These are phyloP conservation scores for Himalopsyche japonica DNA, from an alignment of 2,888 invertebrate species.

Conservation along the genomic window DNA sequence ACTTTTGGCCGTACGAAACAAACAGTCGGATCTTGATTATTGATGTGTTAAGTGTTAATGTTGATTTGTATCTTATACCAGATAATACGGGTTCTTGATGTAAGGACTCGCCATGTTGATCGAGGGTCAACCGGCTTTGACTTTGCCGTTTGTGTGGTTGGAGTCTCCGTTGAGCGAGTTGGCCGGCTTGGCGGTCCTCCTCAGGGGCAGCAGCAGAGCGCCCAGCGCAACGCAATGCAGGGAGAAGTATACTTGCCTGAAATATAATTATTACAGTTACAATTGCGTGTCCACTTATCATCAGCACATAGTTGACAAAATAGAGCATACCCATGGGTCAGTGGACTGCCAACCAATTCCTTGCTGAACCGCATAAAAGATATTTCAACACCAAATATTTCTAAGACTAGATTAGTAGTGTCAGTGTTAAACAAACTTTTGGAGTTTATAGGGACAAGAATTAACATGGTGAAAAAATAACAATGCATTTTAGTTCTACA, in stretches of 20 bases:
- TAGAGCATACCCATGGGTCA: too few species aligned
- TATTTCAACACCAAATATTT: too few species aligned
- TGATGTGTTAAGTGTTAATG: neutral
- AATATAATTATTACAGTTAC: conserved; percentile 41
- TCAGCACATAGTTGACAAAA: too few species aligned
- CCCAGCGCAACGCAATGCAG: conserved; percentile 57
- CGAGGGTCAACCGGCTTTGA: conserved; percentile 46
- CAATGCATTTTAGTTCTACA: too few species aligned
- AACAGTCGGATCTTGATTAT: neutral
- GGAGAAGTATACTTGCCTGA: conserved; percentile 62
- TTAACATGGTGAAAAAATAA: too few species aligned
- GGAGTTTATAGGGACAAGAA: too few species aligned
- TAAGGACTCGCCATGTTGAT: neutral
- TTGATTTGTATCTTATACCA: neutral
- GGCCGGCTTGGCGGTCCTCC: conserved; percentile 39
- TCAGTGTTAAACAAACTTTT: too few species aligned
- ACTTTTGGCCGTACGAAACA: neutral
- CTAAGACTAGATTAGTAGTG: too few species aligned
- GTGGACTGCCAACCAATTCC: too few species aligned
- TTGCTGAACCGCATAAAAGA: too few species aligned
- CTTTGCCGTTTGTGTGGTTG: conserved; percentile 48
- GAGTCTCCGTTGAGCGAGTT: conserved; percentile 44
- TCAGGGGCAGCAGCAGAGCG: conserved; percentile 51
- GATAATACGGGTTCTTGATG: neutral
- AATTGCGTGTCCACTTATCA: too few species aligned